Conservation (phyloP, 2,888 invertebrate genomes). For the Tetheella fluctuosa region DNA sequence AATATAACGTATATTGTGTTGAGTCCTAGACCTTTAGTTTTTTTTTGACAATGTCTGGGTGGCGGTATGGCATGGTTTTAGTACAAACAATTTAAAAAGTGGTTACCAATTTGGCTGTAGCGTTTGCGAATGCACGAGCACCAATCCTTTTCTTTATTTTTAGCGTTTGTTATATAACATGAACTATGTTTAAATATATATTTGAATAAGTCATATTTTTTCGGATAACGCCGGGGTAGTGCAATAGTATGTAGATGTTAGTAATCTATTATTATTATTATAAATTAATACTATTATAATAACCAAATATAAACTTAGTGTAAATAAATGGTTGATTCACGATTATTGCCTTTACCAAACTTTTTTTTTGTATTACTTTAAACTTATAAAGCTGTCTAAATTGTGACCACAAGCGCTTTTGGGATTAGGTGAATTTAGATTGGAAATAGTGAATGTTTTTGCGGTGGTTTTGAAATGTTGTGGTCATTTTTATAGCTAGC, state of each 20-base stretch:
- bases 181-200: slow-evolving; percentile 35
- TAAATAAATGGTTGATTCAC: slow-evolving; percentile 52
- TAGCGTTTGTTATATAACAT: slow-evolving; percentile 5
- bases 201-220: slow-evolving; percentile 64
- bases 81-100: slow-evolving; percentile 52
- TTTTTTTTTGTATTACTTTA: not conserved
- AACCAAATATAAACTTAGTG: slow-evolving; percentile 59
- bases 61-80: slow-evolving; percentile 64
- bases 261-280: slow-evolving; percentile 24
- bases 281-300: slow-evolving; percentile 40
- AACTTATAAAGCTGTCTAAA: not conserved
- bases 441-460: slow-evolving; percentile 3
- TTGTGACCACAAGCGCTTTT: not conserved
- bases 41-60: slow-evolving; percentile 49
- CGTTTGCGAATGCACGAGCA: slow-evolving; percentile 30
- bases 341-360: slow-evolving; percentile 45
- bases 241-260: slow-evolving; percentile 73
- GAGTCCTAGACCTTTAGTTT: slow-evolving; percentile 20
- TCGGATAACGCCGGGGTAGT: slow-evolving; percentile 78
- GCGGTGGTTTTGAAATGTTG: slow-evolving; percentile 16
- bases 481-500: slow-evolving; percentile 17
- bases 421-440: not conserved
- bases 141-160: slow-evolving; percentile 2
- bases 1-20: not conserved
- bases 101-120: slow-evolving; percentile 68